These are phyloP conservation scores for Octonoba sinensis DNA, from an alignment of 2,888 invertebrate species.

Conservation along the genomic window DNA sequence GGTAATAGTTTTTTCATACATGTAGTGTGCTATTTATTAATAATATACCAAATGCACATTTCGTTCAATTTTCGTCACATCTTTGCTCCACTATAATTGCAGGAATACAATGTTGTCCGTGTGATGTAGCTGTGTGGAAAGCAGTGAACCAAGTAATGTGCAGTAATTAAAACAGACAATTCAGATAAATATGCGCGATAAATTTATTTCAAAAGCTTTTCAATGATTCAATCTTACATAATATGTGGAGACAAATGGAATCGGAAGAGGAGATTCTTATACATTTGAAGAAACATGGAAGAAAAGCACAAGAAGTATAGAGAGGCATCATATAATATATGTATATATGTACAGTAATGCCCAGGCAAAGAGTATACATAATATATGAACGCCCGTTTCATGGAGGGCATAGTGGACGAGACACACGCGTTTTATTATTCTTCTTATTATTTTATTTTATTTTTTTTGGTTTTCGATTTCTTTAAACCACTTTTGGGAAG, in stretches of 20 bases:
- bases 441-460: too few relatives aligned
- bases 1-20: too few relatives aligned
- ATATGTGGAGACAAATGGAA: conserved; percentile 63
- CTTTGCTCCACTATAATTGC: too few relatives aligned
- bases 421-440: neutral
- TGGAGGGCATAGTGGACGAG: conserved; percentile 46
- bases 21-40: too few relatives aligned
- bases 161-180: too few relatives aligned
- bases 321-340: conserved; percentile 61
- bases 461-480: too few relatives aligned
- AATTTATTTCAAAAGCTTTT: conserved; percentile 64
- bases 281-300: conserved; percentile 53
- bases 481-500: conserved; percentile 34
- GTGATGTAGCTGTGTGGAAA: too few relatives aligned
- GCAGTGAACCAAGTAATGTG: too few relatives aligned
- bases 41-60: too few relatives aligned
- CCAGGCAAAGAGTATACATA: conserved; percentile 26
- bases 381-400: conserved; percentile 40
- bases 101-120: too few relatives aligned
- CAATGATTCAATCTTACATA: conserved; percentile 46
- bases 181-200: conserved; percentile 53
- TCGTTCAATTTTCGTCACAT: too few relatives aligned
- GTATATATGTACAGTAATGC: conserved; percentile 58
- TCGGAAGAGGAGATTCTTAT: conserved; percentile 58
- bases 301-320: conserved; percentile 60